Evolutionary conservation across 2,113 vertebrate genomes (phyloP).

Genomic region (Junco hyemalis): DNA sequence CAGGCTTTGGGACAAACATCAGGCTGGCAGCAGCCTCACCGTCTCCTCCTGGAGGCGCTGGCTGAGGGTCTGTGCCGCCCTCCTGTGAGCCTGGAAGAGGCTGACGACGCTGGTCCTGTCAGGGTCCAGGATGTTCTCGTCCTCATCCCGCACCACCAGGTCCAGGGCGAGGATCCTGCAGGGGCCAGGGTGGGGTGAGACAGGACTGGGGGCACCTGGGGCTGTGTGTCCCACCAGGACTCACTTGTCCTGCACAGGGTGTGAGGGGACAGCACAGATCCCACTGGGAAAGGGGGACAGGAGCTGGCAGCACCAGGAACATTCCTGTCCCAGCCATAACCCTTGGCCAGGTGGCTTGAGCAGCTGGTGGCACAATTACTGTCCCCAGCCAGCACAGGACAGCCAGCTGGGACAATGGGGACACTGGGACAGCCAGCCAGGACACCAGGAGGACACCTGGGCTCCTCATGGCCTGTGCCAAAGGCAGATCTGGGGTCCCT

Average conservation of each 20-base stretch:
- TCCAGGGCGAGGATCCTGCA: conserved; percentile 42
- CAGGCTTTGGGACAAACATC: accelerated
- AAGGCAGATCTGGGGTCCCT: background rate
- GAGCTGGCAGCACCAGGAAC: background rate
- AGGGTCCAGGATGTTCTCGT: conserved; percentile 61
- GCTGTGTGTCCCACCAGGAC: background rate
- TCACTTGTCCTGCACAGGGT: accelerated
- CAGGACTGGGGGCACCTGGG: accelerated
- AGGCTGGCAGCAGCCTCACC: background rate
- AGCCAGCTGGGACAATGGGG: background rate
- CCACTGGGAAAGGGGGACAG: background rate
- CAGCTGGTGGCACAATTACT: background rate
- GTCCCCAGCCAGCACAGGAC: background rate
- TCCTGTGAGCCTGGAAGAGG: conserved; percentile 58
- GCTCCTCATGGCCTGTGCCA: background rate
- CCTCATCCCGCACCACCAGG: conserved; percentile 62
- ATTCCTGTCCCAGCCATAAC: accelerated
- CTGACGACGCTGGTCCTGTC: conserved; percentile 62
- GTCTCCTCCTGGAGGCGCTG: conserved; percentile 50
- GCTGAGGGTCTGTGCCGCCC: background rate
- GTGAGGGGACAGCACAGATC: background rate
- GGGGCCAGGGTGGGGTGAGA: accelerated
- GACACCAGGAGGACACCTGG: accelerated
- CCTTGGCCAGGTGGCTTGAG: background rate
- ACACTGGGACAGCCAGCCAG: background rate